phyloP scores from a whole-genome alignment of 2,888 invertebrate genomes.

The Stomorhina lunata region DNA sequence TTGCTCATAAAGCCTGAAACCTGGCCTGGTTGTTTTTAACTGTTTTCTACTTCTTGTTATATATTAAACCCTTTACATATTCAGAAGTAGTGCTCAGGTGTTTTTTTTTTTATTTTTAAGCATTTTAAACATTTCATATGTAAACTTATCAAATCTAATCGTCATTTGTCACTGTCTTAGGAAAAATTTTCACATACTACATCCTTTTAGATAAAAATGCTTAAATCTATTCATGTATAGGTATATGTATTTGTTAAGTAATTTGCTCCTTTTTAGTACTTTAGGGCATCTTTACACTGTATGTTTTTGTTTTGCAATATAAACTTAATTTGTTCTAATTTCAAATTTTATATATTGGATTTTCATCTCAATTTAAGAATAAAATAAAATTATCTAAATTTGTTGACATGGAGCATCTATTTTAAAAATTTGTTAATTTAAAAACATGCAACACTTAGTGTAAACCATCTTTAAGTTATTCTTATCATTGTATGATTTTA shows the following conservation, averaged over 20 bases:
- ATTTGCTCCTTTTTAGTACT: not conserved
- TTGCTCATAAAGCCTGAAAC: not conserved
- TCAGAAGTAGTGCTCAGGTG: constrained; percentile 48
- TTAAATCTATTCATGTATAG: not conserved
- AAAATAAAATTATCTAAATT: too few species aligned
- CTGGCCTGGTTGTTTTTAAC: constrained; percentile 42
- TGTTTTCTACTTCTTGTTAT: constrained; percentile 34
- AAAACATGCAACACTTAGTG: too few species aligned
- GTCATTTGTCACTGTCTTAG: constrained; percentile 65
- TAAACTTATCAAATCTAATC: constrained; percentile 48
- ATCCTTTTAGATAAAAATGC: not conserved
- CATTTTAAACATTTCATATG: constrained; percentile 41
- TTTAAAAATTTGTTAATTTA: too few species aligned
- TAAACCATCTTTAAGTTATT: constrained; percentile 38
- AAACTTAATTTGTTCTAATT: too few species aligned
- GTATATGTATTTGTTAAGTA: not conserved
- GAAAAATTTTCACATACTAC: not conserved
- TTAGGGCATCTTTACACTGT: constrained; percentile 36
- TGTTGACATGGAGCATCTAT: too few species aligned
- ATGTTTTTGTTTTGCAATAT: too few species aligned
- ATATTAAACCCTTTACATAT: not conserved
- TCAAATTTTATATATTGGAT: too few species aligned
- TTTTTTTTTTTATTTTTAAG: not conserved
- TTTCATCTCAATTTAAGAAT: too few species aligned
- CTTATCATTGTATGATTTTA: constrained; percentile 43